These are phyloP conservation scores for Xiphias gladius DNA, from an alignment of 2,113 vertebrate genomes.

Conservation along the genomic window DNA sequence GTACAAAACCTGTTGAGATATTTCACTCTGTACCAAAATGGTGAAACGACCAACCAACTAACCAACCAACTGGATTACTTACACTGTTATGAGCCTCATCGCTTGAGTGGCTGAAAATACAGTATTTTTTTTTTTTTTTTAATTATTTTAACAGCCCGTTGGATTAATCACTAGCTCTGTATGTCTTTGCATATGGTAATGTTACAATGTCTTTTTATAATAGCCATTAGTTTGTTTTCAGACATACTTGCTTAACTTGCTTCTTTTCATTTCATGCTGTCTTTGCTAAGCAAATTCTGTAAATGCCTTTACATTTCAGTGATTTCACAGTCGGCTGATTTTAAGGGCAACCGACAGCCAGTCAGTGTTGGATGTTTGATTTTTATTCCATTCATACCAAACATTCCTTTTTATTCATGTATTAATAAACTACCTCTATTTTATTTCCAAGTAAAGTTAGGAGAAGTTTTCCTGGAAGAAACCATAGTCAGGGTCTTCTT, in stretches of 20 bases:
- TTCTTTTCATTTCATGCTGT: conserved; percentile 1
- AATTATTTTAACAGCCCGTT: no score
- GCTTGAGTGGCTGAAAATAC: no score
- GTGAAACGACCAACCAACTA: no score
- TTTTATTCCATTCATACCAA: neutral
- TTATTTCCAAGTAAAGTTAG: neutral
- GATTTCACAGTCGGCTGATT: neutral
- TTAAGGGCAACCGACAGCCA: neutral
- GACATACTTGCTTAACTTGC: neutral
- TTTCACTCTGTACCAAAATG: no score
- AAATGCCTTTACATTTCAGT: conserved; percentile 1
- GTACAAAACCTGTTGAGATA: no score
- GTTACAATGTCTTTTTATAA: neutral
- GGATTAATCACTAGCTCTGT: no score
- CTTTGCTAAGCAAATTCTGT: neutral
- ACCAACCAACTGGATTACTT: no score
- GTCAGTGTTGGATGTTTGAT: neutral
- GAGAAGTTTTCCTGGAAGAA: neutral
- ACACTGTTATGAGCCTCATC: no score
- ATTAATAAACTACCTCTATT: neutral
- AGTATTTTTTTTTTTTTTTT: no score
- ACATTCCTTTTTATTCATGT: neutral
- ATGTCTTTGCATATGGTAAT: neutral
- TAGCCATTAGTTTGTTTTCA: neutral
- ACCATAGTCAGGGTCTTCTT: neutral